phyloP scores from a whole-genome alignment of 1,140 invertebrate species.

The Caenorhabditis elegans region DNA sequence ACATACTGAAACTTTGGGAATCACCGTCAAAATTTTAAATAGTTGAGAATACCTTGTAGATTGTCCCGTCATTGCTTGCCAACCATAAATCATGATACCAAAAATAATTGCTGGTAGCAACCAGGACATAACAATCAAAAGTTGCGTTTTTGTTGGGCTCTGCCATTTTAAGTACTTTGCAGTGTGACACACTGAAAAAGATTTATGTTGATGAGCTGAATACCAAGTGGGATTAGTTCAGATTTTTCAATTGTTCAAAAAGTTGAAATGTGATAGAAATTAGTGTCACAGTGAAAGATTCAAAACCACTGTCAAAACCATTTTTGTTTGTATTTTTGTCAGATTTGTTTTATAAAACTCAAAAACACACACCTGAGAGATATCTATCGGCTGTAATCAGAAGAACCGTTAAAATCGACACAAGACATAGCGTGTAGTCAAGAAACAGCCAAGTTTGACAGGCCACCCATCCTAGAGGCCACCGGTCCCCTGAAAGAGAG shows the following conservation, averaged over 20 bases:
- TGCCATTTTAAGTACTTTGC: conserved; percentile 66
- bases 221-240: not conserved
- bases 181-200: conserved; percentile 73
- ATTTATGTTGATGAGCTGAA: conserved; percentile 73
- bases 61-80: conserved; percentile 57
- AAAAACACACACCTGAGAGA: conserved; percentile 44
- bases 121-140: conserved; percentile 64
- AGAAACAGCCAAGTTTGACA: conserved; percentile 98
- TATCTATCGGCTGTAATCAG: conserved; percentile 88
- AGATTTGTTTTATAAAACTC: too few species aligned
- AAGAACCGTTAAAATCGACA: conserved; percentile 97
- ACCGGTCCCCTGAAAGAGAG: conserved; percentile 85
- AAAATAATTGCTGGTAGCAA: conserved; percentile 61
- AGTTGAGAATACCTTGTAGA: conserved; percentile 10
- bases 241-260: too few species aligned
- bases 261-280: too few species aligned
- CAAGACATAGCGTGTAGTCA: conserved; percentile 97
- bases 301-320: too few species aligned
- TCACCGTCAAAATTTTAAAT: not conserved
- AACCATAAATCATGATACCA: conserved; percentile 65
- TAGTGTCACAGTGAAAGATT: too few species aligned
- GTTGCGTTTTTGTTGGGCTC: conserved; percentile 58
- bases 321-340: too few species aligned
- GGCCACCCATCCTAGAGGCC: conserved; percentile 90
- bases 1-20: conserved; percentile 41